phyloP scores from a whole-genome alignment of 2,113 vertebrate species.

The Ivindomyrus marchei region DNA sequence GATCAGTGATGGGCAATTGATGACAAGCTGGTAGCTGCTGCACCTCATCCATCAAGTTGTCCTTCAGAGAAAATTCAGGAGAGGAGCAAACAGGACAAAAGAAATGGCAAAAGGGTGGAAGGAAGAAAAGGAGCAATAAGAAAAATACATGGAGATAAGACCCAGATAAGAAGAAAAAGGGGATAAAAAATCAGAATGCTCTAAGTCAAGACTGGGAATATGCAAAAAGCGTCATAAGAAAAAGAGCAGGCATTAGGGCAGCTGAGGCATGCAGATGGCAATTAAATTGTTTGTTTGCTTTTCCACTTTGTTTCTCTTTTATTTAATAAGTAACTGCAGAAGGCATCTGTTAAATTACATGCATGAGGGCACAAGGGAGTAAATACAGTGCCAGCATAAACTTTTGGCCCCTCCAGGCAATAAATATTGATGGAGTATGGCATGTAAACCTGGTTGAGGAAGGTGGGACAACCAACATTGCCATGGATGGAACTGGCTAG shows the following conservation, averaged over 20 bases:
- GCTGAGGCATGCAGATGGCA: neutral
- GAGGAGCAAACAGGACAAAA: conserved; percentile 1
- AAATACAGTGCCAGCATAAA: neutral
- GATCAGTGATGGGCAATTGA: conserved; percentile 37
- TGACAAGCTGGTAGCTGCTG: conserved; percentile 41
- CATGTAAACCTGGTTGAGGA: neutral
- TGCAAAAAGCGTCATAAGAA: neutral
- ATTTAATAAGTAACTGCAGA: neutral
- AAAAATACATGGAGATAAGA: neutral
- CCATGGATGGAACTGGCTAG: neutral
- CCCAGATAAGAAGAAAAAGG: neutral
- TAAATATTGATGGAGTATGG: neutral
- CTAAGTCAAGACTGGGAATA: neutral
- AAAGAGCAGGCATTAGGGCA: neutral
- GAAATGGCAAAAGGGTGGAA: neutral
- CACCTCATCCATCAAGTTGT: conserved; percentile 44
- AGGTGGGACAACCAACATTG: neutral
- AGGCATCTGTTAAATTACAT: conserved; percentile 4
- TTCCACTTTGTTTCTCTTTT: neutral
- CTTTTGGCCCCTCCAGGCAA: neutral
- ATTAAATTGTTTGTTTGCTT: neutral
- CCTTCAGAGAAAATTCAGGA: neutral
- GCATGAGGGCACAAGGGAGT: neutral
- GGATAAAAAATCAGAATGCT: conserved; percentile 12
- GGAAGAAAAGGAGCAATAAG: conserved; percentile 2